phyloP scores from a whole-genome alignment of 2,888 invertebrate species.

The Cephus pulcher region DNA sequence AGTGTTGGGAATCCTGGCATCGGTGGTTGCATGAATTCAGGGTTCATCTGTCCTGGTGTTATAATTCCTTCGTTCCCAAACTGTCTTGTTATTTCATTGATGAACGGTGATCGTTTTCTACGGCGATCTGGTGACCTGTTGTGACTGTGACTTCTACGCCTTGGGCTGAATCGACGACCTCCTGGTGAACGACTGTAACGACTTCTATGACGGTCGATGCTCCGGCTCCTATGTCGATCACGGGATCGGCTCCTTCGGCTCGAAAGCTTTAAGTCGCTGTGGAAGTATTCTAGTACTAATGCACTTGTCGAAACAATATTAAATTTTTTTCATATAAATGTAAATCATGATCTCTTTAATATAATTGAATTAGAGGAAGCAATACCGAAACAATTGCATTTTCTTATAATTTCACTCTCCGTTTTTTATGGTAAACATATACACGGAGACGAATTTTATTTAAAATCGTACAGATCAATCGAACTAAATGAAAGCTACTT shows the following conservation, averaged over 20 bases:
- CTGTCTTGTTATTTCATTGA: slow-evolving; percentile 61
- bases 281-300: slow-evolving; percentile 33
- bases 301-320: not conserved
- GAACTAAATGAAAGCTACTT: not conserved
- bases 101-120: slow-evolving; percentile 60
- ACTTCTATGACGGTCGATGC: slow-evolving; percentile 46
- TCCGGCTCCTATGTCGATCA: slow-evolving; percentile 55
- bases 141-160: slow-evolving; percentile 44
- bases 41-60: slow-evolving; percentile 27
- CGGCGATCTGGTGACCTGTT: slow-evolving; percentile 52
- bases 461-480: not conserved
- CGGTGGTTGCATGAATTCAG: slow-evolving; percentile 18
- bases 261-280: slow-evolving; percentile 41
- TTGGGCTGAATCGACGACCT: slow-evolving; percentile 41
- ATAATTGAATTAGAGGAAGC: not conserved
- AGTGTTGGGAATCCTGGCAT: slow-evolving; percentile 42
- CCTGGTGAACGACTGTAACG: slow-evolving; percentile 56
- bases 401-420: not conserved
- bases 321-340: not conserved
- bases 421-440: not conserved
- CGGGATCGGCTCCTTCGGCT: slow-evolving; percentile 58
- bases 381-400: not conserved
- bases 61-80: slow-evolving; percentile 49
- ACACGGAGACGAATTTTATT: not conserved
- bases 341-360: not conserved